Percentiles rank a stretch among this genome's conserved stretches.
Conservation (phyloP, 2,888 invertebrate species). For the Xanthorhoe spadicearia region DNA sequence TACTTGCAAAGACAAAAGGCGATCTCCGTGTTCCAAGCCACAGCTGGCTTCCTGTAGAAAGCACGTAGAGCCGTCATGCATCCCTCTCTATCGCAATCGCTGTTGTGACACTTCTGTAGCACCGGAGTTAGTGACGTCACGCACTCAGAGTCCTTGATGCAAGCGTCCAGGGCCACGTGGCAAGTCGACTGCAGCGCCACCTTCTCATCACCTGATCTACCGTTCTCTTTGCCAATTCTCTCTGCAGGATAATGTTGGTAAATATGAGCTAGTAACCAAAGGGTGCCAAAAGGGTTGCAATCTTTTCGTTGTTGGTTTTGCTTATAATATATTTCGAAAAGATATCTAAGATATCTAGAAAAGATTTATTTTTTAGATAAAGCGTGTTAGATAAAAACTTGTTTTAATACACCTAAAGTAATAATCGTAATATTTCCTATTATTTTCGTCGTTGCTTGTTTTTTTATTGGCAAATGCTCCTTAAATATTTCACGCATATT, state of each 20-base stretch:
- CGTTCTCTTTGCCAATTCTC: constrained; percentile 83
- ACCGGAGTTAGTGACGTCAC: constrained; percentile 92
- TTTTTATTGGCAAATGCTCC: not conserved
- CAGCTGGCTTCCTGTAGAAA: constrained; percentile 92
- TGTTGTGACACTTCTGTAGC: constrained; percentile 90
- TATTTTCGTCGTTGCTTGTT: not conserved
- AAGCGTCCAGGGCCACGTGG: constrained; percentile 92
- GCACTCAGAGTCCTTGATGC: constrained; percentile 93
- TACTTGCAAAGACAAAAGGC: constrained; percentile 97
- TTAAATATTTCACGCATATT: constrained; percentile 16
- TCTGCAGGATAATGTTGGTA: constrained; percentile 73
- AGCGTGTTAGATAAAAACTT: constrained; percentile 12
- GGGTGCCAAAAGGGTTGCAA: not conserved
- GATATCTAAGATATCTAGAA: constrained; percentile 8
- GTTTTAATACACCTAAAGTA: constrained; percentile 1
- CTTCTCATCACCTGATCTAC: constrained; percentile 83
- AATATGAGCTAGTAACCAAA: constrained; percentile 1
- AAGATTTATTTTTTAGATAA: not conserved
- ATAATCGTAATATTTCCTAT: not conserved
- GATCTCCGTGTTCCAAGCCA: constrained; percentile 94
- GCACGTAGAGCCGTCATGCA: constrained; percentile 94
- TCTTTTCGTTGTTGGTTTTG: not conserved
- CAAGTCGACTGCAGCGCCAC: constrained; percentile 92
- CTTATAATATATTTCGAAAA: constrained; percentile 1
- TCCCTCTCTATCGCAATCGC: constrained; percentile 91